These are phyloP conservation scores for Falcaria lacertinaria DNA, from an alignment of 2,888 invertebrate species.

Conservation along the genomic window DNA sequence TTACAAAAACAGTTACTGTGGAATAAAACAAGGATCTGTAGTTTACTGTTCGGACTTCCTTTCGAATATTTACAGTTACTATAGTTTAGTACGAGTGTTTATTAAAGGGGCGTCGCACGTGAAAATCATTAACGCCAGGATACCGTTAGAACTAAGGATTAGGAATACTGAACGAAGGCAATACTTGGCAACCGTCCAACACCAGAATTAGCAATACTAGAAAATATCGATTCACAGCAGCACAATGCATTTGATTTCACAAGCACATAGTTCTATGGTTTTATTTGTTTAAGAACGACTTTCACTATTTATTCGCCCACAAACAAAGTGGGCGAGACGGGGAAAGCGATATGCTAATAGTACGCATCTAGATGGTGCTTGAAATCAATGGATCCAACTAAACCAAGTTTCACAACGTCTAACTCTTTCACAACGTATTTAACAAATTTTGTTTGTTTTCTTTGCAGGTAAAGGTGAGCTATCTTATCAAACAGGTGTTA, in stretches of 20 bases:
- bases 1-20: no score
- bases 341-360: constrained; percentile 52
- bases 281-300: constrained; percentile 42
- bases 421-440: no score
- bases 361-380: constrained; percentile 29
- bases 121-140: not conserved
- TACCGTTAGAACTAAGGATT: not conserved
- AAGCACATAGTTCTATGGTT: constrained; percentile 31
- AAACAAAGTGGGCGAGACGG: constrained; percentile 44
- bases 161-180: not conserved
- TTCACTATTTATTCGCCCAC: constrained; percentile 61
- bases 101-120: not conserved
- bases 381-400: constrained; percentile 18
- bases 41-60: no score
- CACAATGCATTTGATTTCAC: constrained; percentile 10
- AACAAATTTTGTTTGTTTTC: constrained; percentile 30
- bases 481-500: not conserved
- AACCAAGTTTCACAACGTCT: constrained; percentile 4
- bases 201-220: not conserved
- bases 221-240: not conserved
- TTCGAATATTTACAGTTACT: no score
- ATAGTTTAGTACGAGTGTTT: no score
- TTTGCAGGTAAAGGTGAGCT: constrained; percentile 72
- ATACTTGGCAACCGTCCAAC: not conserved
- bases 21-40: no score